These are phyloP conservation scores for Drosophila grimshawi DNA, from an alignment of 1,140 invertebrate species.

Conservation along the genomic window DNA sequence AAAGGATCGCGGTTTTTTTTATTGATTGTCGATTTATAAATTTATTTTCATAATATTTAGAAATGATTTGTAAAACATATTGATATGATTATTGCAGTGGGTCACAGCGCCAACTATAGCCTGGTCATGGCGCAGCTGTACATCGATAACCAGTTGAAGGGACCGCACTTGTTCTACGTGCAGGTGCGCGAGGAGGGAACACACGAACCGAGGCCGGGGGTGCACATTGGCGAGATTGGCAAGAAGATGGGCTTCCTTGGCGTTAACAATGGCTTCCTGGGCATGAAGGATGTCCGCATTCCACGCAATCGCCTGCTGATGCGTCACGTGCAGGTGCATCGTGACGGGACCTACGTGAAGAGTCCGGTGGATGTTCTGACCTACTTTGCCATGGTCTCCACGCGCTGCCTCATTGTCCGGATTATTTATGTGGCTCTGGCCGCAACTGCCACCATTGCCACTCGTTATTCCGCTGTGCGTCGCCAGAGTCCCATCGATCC, in stretches of 20 bases:
- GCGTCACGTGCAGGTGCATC: constrained; percentile 94
- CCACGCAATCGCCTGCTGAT: constrained; percentile 95
- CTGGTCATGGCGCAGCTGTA: constrained; percentile 95
- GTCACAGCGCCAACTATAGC: constrained; percentile 95
- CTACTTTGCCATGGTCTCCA: constrained; percentile 97
- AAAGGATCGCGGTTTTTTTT: too few species aligned
- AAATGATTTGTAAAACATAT: neutral
- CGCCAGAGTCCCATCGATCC: constrained; percentile 93
- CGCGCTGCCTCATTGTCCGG: constrained; percentile 91
- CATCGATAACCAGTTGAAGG: constrained; percentile 92
- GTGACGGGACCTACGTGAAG: constrained; percentile 95
- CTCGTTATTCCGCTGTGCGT: constrained; percentile 94
- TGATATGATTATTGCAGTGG: constrained; percentile 87
- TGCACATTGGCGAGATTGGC: constrained; percentile 97
- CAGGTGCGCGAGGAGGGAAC: constrained; percentile 95
- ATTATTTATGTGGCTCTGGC: constrained; percentile 89
- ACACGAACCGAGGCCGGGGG: constrained; percentile 93
- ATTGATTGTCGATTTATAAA: too few species aligned
- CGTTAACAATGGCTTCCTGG: constrained; percentile 96
- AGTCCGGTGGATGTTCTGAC: constrained; percentile 93
- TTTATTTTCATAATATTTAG: too few species aligned
- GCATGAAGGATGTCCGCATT: constrained; percentile 93
- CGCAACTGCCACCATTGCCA: constrained; percentile 92
- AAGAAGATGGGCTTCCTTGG: constrained; percentile 95
- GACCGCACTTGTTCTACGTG: constrained; percentile 96